Conservation (phyloP, 30 jellyfish, hydroid and myxozoan species). For the Sanderia malayensis region DNA sequence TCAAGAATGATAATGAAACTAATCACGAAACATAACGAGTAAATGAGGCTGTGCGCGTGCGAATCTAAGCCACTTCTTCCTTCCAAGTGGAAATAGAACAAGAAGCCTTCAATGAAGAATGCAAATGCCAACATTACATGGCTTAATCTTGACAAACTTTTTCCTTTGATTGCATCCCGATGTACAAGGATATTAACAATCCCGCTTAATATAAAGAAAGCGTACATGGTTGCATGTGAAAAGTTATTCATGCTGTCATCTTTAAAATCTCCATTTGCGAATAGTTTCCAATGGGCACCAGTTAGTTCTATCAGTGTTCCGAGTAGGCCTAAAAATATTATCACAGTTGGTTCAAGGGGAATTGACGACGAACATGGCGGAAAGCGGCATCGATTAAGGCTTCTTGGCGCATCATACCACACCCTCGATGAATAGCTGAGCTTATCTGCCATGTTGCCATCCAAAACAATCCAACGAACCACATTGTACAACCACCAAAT, state of each 20-base stretch:
- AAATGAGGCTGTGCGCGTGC: conserved; percentile 47
- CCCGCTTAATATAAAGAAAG: conserved; percentile 50
- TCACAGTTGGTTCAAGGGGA: conserved; percentile 40
- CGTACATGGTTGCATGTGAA: conserved; percentile 70
- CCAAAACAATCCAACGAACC: neutral
- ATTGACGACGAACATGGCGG: conserved; percentile 7
- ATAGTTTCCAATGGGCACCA: conserved; percentile 49
- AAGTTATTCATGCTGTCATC: conserved; percentile 56
- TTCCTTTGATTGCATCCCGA: conserved; percentile 3
- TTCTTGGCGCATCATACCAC: conserved; percentile 40
- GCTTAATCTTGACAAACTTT: conserved; percentile 11
- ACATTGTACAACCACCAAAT: conserved; percentile 62
- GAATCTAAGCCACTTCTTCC: conserved; percentile 59
- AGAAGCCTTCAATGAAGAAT: conserved; percentile 48
- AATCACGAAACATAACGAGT: conserved; percentile 41
- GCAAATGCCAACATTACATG: conserved; percentile 42
- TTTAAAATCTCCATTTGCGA: conserved; percentile 20
- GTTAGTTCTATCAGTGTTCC: conserved; percentile 56
- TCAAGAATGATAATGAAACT: conserved; percentile 36
- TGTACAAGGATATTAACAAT: conserved; percentile 23
- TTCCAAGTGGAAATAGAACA: conserved; percentile 66
- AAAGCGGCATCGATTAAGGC: conserved; percentile 6
- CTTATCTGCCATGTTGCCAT: neutral
- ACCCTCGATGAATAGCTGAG: conserved; percentile 14
- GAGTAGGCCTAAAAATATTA: conserved; percentile 7